Evolutionary conservation across 2,797 vertebrate genomes (phyloP), one percentile per base, ranked within the genome.

Genomic region (Lepidocolaptes lacrymiger): DNA sequence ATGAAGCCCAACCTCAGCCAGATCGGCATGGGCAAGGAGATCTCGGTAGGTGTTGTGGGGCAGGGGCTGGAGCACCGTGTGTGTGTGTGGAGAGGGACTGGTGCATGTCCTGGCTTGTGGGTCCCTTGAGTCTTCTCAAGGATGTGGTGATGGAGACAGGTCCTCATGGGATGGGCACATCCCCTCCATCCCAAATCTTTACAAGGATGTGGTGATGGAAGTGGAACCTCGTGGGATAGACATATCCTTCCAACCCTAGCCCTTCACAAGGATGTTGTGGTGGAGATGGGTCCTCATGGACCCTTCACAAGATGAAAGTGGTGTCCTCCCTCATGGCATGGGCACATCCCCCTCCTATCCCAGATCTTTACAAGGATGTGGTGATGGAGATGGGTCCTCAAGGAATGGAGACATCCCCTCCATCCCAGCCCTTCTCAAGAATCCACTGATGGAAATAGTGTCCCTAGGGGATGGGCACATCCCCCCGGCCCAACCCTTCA

Each of bases 1-100:
- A 98, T 99, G 98, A 99, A 99, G 96, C 99, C 99, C 93, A 99
- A 99, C 98, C 99, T 99, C 88, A 98, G 98, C 96, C 99, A 99
- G 97, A 99, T 99, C 3, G 99, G 99, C 95, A 99, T 99, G 98
- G 99, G 99, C 91, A 99, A 99, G 97, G 99, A 99, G 97, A 99
- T 99, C 97, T 99, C 98, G 86, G 99, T 99, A 98, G 97, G 99
- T 97, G 87, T 3, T 1, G 11, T 1, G n/a, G 56, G 44, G 36
- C 19, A 12, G 32, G 12, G 0, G 1, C 51, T 46, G 83, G 54
- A 71, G 20, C 24, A 28, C 12, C 0, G 0, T 3, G 7, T 1
- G 18, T 7, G 71, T 15, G 51, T 9, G 48, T 21, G 51, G 51
- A 5, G 3, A 10, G 58, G 64, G 39, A 49, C 10, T 15, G 36